phyloP scores from a whole-genome alignment of 2,888 invertebrate genomes.

The Pollenia griseotomentosa region DNA sequence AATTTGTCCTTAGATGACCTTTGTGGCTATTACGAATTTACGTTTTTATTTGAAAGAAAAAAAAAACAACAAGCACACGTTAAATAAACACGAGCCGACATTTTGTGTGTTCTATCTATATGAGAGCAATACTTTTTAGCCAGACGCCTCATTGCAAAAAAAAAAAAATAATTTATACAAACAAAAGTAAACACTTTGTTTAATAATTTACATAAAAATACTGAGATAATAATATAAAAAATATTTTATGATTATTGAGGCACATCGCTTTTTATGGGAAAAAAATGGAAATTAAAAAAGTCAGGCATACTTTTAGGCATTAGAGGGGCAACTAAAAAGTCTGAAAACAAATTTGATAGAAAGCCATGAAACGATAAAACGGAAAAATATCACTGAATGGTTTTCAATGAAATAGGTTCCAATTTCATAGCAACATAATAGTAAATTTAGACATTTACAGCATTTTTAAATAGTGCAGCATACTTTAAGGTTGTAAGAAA shows the following conservation, averaged over 20 bases:
- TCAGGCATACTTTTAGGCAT: not conserved
- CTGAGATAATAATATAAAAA: not conserved
- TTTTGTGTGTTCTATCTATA: not conserved
- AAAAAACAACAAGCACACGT: not conserved
- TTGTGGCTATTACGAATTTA: conserved; percentile 13
- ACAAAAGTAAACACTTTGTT: not conserved
- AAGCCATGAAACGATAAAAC: no score
- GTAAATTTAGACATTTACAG: no score
- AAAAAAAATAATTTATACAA: not conserved
- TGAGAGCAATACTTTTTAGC: not conserved
- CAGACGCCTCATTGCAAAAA: conserved; percentile 10
- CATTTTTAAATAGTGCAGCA: no score
- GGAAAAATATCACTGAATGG: no score
- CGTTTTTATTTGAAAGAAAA: conserved; percentile 30
- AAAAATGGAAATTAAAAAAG: conserved; percentile 10
- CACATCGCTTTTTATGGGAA: not conserved
- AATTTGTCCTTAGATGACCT: conserved; percentile 44
- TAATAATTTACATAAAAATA: conserved; percentile 15
- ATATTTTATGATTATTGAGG: not conserved
- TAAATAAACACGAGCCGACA: not conserved
- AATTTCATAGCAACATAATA: no score
- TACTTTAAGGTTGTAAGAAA: no score
- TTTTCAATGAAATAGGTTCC: no score
- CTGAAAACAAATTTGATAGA: no score
- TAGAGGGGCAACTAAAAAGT: no score